phyloP scores from a whole-genome alignment of 2,888 invertebrate genomes.

The Therioaphis trifolii region DNA sequence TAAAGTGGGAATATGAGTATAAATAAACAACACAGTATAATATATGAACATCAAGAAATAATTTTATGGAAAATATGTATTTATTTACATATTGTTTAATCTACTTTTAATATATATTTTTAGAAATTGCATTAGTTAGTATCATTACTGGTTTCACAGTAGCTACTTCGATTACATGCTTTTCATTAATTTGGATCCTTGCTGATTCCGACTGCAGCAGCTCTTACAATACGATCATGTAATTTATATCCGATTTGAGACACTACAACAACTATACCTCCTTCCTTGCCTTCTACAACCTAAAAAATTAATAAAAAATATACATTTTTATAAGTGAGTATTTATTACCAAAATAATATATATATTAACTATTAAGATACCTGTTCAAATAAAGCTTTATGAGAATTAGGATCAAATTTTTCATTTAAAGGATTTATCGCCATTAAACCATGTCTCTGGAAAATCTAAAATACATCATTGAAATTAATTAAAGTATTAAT shows the following conservation, averaged over 20 bases:
- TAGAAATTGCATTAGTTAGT: not conserved
- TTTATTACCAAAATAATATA: too few relatives aligned
- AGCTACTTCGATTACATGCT: constrained; percentile 87
- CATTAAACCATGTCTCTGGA: constrained; percentile 88
- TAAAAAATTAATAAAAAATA: constrained; percentile 69
- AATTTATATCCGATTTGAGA: constrained; percentile 96
- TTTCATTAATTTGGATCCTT: constrained; percentile 71
- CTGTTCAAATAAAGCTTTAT: constrained; percentile 96
- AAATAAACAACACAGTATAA: not conserved
- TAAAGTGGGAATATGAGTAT: not conserved
- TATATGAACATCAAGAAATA: not conserved
- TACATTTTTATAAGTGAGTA: not conserved
- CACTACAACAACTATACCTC: constrained; percentile 91
- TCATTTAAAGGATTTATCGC: constrained; percentile 90
- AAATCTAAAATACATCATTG: constrained; percentile 74
- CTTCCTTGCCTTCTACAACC: constrained; percentile 81
- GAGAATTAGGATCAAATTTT: constrained; percentile 95
- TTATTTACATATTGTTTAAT: constrained; percentile 42
- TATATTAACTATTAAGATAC: constrained; percentile 69
- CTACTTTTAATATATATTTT: constrained; percentile 12
- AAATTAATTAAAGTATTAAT: not conserved
- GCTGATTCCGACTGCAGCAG: constrained; percentile 96
- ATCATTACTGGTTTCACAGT: constrained; percentile 78
- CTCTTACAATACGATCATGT: constrained; percentile 91
- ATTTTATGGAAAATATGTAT: not conserved